Percentiles rank a stretch among this genome's conserved stretches.
Conservation (phyloP, 2,888 invertebrate species). For the Chymomyza procnemis region DNA sequence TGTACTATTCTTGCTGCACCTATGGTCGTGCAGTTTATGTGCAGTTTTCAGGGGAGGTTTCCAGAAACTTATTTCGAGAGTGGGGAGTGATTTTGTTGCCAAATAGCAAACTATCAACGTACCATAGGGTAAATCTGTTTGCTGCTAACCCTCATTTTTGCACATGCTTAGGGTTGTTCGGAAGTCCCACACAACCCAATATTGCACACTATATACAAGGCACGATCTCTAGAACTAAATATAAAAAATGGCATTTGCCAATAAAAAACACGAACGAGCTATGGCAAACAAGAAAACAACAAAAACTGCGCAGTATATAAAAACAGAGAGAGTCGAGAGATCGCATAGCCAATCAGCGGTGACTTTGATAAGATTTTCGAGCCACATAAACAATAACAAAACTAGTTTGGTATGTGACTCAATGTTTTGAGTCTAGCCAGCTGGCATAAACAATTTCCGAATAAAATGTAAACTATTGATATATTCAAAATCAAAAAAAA, state of each 20-base stretch:
- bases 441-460: not conserved
- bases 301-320: slow-evolving; percentile 64
- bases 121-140: slow-evolving; percentile 11
- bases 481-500: too few relatives aligned
- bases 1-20: not conserved
- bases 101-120: slow-evolving; percentile 10
- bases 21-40: not conserved
- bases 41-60: not conserved
- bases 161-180: slow-evolving; percentile 8
- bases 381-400: slow-evolving; percentile 41
- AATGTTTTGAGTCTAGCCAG: not conserved
- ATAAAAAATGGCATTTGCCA: slow-evolving; percentile 42
- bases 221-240: not conserved
- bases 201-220: slow-evolving; percentile 4
- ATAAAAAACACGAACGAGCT: slow-evolving; percentile 59
- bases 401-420: slow-evolving; percentile 16
- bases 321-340: slow-evolving; percentile 32
- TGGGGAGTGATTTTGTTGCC: slow-evolving; percentile 23
- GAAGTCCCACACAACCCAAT: not conserved
- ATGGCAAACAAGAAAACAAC: slow-evolving; percentile 43
- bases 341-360: slow-evolving; percentile 58
- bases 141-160: not conserved
- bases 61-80: not conserved
- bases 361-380: slow-evolving; percentile 63
- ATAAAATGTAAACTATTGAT: not conserved